phyloP scores from a whole-genome alignment of 1,140 invertebrate genomes.

The Ptiloglossa arizonensis region DNA sequence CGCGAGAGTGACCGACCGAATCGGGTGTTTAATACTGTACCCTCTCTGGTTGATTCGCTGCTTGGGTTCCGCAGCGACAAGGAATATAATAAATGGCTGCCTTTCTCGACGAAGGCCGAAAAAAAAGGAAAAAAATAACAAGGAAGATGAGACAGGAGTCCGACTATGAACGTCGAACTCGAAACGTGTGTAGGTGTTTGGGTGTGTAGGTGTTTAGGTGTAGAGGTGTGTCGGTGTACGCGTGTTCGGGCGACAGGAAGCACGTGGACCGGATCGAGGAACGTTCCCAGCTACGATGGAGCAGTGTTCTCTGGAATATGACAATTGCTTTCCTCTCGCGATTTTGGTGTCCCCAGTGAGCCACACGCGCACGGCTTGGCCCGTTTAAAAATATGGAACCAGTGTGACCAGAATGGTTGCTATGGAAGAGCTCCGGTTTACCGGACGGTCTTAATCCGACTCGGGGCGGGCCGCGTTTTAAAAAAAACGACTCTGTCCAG shows the following conservation, averaged over 20 bases:
- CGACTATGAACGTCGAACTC: no score
- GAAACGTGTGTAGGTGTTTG: neutral
- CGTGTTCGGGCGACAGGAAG: constrained; percentile 17
- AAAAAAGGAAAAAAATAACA: neutral
- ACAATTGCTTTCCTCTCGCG: constrained; percentile 19
- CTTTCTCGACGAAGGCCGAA: constrained; percentile 48
- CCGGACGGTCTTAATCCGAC: constrained; percentile 77
- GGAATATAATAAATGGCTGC: constrained; percentile 62
- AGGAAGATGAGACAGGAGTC: neutral
- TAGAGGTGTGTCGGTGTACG: neutral
- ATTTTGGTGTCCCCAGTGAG: constrained; percentile 76
- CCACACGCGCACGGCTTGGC: constrained; percentile 77
- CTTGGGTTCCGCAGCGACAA: constrained; percentile 21
- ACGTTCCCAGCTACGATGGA: constrained; percentile 30
- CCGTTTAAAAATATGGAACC: constrained; percentile 82
- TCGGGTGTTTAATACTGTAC: constrained; percentile 60
- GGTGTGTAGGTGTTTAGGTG: constrained; percentile 1
- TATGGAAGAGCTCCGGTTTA: constrained; percentile 81
- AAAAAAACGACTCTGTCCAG: constrained; percentile 9
- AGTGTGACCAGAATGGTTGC: constrained; percentile 83
- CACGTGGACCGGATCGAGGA: constrained; percentile 43
- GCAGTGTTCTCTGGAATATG: constrained; percentile 32
- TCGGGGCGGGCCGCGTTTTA: constrained; percentile 66
- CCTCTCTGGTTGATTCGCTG: constrained; percentile 28
- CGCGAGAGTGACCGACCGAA: constrained; percentile 19